Evolutionary conservation across 2,888 invertebrate species (phyloP), one percentile per base, ranked within the genome.

Genomic region (Parascotia fuliginaria): DNA sequence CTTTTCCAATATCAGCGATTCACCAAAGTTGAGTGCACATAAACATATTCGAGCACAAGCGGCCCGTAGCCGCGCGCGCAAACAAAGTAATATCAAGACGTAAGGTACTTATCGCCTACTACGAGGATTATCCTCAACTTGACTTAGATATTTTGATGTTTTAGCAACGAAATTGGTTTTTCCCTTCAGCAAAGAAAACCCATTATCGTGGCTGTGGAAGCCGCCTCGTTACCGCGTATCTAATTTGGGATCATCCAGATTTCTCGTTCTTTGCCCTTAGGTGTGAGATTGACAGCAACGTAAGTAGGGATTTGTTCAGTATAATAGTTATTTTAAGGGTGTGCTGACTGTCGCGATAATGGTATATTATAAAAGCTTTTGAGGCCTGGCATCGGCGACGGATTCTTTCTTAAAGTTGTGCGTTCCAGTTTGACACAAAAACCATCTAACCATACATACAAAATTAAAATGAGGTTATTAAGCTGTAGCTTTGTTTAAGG

Each of bases 71-170:
- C 45, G 41, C n/a, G 29, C 58, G 41, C 54, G 49, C 71, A 77
- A 78, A 79, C 78, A 81, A 81, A 75, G 79, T 76, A 80, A 82
- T 78, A 82, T 76, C 68, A 66, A 73, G 59, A 61, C 65, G 67
- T 80, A 80, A 83, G 78, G 79, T 79, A 77, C 79, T 83, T 83
- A 81, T 77, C 74, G 73, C 68, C 77, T 74, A 73, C 76, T 77
- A 69, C 54, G 58, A 59, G 76, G 84, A 82, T 86, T 78, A 85
- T 83, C 81, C 77, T 73, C 73, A 76, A 79, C 85, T 83, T 81
- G 80, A 80, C 83, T 85, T 78, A 79, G 79, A 84, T 83, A 84
- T 85, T 85, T 85, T 82, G 83, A 85, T 84, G 84, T 85, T 85
- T 83, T 79, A 83, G 75, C 74, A 70, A 68, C 73, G 77, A 86